These are phyloP conservation scores for Actinia tenebrosa DNA, from an alignment of 64 coral and sea anemone genomes.

Conservation along the genomic window DNA sequence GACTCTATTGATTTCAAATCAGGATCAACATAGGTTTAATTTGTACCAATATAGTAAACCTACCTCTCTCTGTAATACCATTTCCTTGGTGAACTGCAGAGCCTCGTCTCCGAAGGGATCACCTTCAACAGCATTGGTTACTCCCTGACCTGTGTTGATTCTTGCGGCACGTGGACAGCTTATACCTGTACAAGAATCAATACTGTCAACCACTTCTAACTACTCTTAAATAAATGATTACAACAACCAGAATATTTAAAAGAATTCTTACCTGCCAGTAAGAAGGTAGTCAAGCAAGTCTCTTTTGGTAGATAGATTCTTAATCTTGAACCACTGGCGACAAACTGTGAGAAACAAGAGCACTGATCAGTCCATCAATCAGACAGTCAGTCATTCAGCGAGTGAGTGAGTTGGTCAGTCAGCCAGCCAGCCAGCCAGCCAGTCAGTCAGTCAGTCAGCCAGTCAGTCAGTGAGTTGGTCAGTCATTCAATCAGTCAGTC, in stretches of 20 bases:
- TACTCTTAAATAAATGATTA: too few species aligned
- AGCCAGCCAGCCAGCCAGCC: too few species aligned
- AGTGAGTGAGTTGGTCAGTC: not conserved
- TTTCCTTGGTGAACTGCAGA: slow-evolving; percentile 72
- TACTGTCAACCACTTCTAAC: too few species aligned
- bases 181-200: slow-evolving; percentile 40
- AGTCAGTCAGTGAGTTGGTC: too few species aligned
- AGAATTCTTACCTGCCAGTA: slow-evolving; percentile 57
- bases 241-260: too few species aligned
- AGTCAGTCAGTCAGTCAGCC: too few species aligned
- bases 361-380: not conserved
- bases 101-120: slow-evolving; percentile 80
- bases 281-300: slow-evolving; percentile 84
- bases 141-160: slow-evolving; percentile 67
- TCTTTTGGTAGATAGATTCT: slow-evolving; percentile 94
- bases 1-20: too few species aligned
- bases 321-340: slow-evolving; percentile 91
- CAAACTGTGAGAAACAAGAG: slow-evolving; percentile 46
- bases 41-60: not conserved
- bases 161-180: slow-evolving; percentile 75
- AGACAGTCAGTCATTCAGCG: not conserved
- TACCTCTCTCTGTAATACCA: slow-evolving; percentile 79
- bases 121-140: slow-evolving; percentile 63
- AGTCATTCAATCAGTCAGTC: too few species aligned
- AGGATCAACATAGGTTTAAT: not conserved